A percentile compares a stretch with the other conserved stretches of the same genome.
Evolutionary conservation across 2,113 vertebrate genomes (phyloP).

Genomic region (Xiphophorus maculatus): DNA sequence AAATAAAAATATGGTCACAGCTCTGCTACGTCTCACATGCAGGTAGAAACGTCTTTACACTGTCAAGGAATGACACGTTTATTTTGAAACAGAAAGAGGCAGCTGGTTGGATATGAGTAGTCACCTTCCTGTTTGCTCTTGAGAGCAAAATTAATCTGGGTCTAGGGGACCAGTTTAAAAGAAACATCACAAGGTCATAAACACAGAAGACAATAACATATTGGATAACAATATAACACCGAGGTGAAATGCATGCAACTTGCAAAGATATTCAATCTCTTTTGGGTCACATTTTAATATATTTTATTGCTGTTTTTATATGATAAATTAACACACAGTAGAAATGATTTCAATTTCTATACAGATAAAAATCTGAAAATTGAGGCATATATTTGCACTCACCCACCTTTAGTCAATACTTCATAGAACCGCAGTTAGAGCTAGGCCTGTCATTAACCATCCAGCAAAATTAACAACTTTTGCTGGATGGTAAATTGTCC

Average conservation of each 20-base stretch:
- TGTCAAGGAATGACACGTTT: slow-evolving; percentile 27
- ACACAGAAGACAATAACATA: background rate
- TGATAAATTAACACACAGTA: too few relatives aligned
- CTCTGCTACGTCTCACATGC: slow-evolving; percentile 23
- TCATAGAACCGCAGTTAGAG: too few relatives aligned
- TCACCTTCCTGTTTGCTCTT: slow-evolving; percentile 18
- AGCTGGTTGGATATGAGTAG: slow-evolving; percentile 1
- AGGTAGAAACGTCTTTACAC: slow-evolving; percentile 37
- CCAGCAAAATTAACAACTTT: too few relatives aligned
- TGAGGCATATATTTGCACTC: too few relatives aligned
- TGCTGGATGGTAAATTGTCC: too few relatives aligned
- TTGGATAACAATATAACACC: background rate
- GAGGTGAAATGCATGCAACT: too few relatives aligned
- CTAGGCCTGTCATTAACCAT: too few relatives aligned
- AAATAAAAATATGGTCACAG: slow-evolving; percentile 57
- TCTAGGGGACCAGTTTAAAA: background rate
- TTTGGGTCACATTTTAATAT: too few relatives aligned
- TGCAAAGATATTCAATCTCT: too few relatives aligned
- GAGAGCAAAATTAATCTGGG: slow-evolving; percentile 20
- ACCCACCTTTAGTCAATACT: too few relatives aligned
- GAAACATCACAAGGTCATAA: background rate
- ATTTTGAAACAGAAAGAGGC: slow-evolving; percentile 7
- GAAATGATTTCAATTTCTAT: background rate
- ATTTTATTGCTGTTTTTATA: too few relatives aligned
- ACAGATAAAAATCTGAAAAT: background rate